These are phyloP conservation scores for Nephrotoma appendiculata DNA, from an alignment of 2,888 invertebrate genomes.

Conservation along the genomic window DNA sequence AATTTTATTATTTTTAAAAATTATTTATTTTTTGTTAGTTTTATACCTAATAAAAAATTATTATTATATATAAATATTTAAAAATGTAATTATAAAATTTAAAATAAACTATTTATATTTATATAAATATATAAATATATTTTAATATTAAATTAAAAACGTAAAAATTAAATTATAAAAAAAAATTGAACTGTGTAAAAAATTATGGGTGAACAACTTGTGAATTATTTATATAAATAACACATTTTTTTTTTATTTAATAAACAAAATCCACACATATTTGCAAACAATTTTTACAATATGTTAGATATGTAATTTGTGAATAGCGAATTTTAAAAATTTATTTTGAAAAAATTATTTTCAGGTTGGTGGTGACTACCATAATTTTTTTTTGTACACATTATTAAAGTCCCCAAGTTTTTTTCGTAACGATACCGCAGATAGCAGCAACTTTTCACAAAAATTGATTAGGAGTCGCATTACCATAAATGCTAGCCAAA, in stretches of 20 bases:
- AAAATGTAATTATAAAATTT: background rate
- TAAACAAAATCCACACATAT: background rate
- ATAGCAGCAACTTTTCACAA: no score
- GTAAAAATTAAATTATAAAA: background rate
- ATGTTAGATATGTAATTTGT: background rate
- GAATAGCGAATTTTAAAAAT: background rate
- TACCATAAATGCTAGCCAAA: no score
- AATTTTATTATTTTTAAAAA: background rate
- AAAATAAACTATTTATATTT: background rate
- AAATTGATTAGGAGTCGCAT: no score
- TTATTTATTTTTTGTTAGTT: background rate
- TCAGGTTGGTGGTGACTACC: no score
- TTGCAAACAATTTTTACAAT: background rate
- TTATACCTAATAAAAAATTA: background rate
- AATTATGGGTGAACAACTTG: background rate
- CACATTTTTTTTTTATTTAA: background rate
- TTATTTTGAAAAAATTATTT: no score
- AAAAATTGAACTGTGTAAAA: background rate
- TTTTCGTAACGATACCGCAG: no score
- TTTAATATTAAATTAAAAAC: background rate
- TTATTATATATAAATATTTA: background rate
- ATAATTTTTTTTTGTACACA: no score
- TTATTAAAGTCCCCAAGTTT: no score
- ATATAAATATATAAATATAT: background rate
- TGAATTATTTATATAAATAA: background rate